Base-by-base conservation (phyloP, 1,140 invertebrate genomes). In the Papilio dardanus region DNA sequence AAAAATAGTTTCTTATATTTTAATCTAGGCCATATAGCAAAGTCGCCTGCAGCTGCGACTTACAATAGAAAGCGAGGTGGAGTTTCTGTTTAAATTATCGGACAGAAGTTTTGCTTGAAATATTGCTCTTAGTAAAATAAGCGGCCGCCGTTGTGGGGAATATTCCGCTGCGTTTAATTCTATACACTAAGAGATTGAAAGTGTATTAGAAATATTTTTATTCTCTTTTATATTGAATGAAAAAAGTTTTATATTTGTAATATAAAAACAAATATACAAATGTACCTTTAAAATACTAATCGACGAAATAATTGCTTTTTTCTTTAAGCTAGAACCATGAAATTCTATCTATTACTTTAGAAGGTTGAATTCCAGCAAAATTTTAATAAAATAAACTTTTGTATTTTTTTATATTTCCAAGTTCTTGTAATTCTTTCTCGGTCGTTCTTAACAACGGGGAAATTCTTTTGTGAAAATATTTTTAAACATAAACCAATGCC, bases 41-140 rank as follows among this genome's bases (percentile, higher is more conserved):
- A 73, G 71, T 73, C 71, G 24, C 71, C 71, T 33, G 71, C 71
- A 73, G 71, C 71, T 73, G 71, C 66, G 66, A 68, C 71, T 73
- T 54, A 58, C 71, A 73, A 73, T 73, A 30, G 71, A 54, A 40
- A 68, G 66, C 66, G 71, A 73, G 71, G 42, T 73, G 71, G 71
- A 73, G 71, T 73, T 73, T 73, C 71, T 73, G 71, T 73, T 73
- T 73, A 73, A 73, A 73, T 73, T 73, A 73, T 73, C 71, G 71
- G 71, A 73, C 71, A 54, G 71, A 73, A 73, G 71, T 73, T 73
- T 73, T 58, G 71, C 35, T 73, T 73, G 71, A 73, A 73, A 73
- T 73, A 73, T 73, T 73, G 71, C 71, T 35, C 46, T 73, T 73
- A 73, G 71, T 35, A 24, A 73, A 73, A 73, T 73, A 73, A 73